Conservation (phyloP, 2,113 vertebrate genomes). For the Osmerus eperlanus region DNA sequence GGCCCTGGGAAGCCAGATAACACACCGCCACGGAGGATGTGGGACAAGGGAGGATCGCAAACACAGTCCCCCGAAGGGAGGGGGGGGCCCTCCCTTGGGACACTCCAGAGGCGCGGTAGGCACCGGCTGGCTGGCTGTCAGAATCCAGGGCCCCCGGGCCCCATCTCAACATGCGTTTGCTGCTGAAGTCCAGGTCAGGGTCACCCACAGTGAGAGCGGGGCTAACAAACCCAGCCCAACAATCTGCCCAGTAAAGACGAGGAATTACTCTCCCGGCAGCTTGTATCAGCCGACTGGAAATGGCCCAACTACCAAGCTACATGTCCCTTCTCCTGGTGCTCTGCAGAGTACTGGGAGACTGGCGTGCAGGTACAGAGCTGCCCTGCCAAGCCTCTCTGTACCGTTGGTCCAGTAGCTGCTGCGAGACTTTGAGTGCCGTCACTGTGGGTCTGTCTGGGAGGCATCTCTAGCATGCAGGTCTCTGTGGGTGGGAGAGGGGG, state of each 20-base stretch:
- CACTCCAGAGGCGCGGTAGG: too few species aligned
- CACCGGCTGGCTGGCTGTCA: too few species aligned
- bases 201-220: background rate
- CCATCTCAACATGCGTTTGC: too few species aligned
- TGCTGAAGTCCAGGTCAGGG: background rate
- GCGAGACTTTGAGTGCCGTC: constrained; percentile 40
- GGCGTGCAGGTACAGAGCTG: constrained; percentile 12
- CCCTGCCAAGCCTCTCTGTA: constrained; percentile 39
- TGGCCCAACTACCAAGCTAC: too few species aligned
- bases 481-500: constrained; percentile 40
- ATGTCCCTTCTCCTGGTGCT: constrained; percentile 39
- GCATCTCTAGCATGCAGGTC: constrained; percentile 49
- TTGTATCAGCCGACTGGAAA: too few species aligned
- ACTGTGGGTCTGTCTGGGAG: constrained; percentile 38
- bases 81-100: too few species aligned
- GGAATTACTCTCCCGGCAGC: too few species aligned
- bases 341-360: constrained; percentile 6
- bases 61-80: too few species aligned
- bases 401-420: constrained; percentile 41
- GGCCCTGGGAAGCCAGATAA: constrained; percentile 55
- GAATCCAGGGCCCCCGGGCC: too few species aligned
- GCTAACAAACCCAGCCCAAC: constrained; percentile 13
- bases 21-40: constrained; percentile 38
- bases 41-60: constrained; percentile 14
- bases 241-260: too few species aligned